A percentile compares a stretch with the other conserved stretches of the same genome.
These are phyloP conservation scores for Lasioglossum leucozonium DNA, from an alignment of 2,888 invertebrate genomes.

Conservation along the genomic window DNA sequence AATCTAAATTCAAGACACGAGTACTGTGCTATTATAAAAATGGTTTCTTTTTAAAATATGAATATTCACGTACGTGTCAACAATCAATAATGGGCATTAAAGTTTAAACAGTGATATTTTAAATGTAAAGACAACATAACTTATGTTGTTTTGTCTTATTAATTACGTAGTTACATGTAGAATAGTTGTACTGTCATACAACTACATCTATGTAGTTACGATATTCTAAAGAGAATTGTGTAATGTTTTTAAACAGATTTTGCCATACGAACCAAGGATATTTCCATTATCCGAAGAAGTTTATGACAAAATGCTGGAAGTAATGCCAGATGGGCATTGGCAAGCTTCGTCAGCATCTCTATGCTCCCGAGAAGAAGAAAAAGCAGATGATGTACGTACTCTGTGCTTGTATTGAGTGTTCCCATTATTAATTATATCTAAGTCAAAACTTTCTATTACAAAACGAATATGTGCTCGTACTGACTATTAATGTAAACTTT, in stretches of 20 bases:
- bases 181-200: background rate
- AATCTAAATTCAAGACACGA: background rate
- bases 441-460: constrained; percentile 65
- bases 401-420: constrained; percentile 58
- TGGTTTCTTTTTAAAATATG: background rate
- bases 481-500: constrained; percentile 75
- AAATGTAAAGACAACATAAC: background rate
- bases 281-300: constrained; percentile 91
- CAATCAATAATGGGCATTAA: background rate
- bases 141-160: background rate
- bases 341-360: constrained; percentile 79
- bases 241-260: constrained; percentile 85
- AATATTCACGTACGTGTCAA: background rate
- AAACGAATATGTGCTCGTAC: constrained; percentile 66
- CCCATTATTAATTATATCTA: constrained; percentile 64
- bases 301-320: constrained; percentile 89
- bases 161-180: background rate
- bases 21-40: background rate
- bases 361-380: constrained; percentile 81
- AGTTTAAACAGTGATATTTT: background rate
- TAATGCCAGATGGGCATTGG: constrained; percentile 89
- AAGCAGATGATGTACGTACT: constrained; percentile 81
- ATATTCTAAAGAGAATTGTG: background rate
- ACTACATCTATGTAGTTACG: background rate
- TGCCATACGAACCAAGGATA: constrained; percentile 90